Conservation (phyloP, 2,113 vertebrate genomes). For the Megaptera novaeangliae region DNA sequence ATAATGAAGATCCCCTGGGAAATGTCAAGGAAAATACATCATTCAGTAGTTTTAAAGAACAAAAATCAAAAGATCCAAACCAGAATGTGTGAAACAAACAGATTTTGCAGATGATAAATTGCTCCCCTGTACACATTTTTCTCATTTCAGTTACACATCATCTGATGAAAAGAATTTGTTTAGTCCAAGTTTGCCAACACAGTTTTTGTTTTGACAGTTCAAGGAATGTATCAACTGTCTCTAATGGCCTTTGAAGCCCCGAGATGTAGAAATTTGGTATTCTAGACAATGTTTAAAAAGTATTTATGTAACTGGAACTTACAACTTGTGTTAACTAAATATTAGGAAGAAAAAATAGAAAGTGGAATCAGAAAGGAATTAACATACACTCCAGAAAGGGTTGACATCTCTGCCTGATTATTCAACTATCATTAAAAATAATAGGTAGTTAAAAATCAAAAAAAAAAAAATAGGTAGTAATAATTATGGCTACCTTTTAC, state of each 20-base stretch:
- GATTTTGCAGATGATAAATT: constrained; percentile 49
- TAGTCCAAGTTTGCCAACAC: constrained; percentile 53
- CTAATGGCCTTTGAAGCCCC: constrained; percentile 62
- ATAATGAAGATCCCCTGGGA: not conserved
- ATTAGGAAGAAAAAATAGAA: not conserved
- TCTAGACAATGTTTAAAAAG: constrained; percentile 46
- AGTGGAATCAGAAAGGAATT: not conserved
- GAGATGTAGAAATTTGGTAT: constrained; percentile 18
- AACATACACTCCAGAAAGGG: not conserved
- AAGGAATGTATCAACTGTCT: constrained; percentile 59
- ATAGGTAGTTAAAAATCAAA: too few species aligned
- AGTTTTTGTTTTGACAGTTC: constrained; percentile 72
- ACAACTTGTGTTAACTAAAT: not conserved
- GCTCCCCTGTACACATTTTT: not conserved
- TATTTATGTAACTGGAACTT: constrained; percentile 31
- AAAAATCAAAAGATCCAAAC: constrained; percentile 45
- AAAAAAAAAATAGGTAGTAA: not conserved
- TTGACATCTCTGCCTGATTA: not conserved
- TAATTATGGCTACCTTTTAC: not conserved
- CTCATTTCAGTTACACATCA: constrained; percentile 35
- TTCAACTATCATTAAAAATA: not conserved
- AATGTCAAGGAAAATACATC: constrained; percentile 40
- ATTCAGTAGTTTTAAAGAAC: constrained; percentile 39
- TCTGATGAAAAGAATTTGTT: constrained; percentile 63
- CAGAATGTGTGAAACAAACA: constrained; percentile 9